A percentile compares a stretch with the other conserved stretches of the same genome.
These are phyloP conservation scores for Tetramorium parvispinum DNA, from an alignment of 1,140 invertebrate genomes.

Conservation along the genomic window DNA sequence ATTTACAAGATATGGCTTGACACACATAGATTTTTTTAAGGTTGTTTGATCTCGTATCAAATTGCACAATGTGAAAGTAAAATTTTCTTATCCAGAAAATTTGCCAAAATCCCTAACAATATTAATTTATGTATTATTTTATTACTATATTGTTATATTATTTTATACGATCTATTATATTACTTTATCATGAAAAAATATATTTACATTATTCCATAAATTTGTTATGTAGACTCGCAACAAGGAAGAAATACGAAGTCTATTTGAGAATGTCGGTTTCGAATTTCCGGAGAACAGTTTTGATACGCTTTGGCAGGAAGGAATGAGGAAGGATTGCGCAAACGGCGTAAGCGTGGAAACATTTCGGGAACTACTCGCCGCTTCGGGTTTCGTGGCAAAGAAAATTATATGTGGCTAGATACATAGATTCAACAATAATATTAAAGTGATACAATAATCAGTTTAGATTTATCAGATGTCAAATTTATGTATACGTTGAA, in stretches of 20 bases:
- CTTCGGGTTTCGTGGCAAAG: neutral
- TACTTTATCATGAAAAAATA: neutral
- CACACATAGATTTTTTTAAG: conserved; percentile 49
- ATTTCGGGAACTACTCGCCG: conserved; percentile 44
- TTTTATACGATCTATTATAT: neutral
- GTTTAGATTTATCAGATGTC: neutral
- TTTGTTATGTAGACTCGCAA: conserved; percentile 24
- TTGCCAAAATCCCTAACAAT: neutral
- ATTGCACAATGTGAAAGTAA: neutral
- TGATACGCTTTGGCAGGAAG: conserved; percentile 58
- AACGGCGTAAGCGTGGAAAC: conserved; percentile 49
- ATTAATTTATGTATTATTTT: neutral
- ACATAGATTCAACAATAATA: neutral
- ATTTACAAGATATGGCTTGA: conserved; percentile 53
- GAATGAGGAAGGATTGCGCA: neutral
- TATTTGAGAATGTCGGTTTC: conserved; percentile 58
- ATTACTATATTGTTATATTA: neutral
- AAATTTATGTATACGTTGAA: neutral
- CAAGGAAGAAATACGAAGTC: conserved; percentile 56
- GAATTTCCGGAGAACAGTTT: conserved; percentile 54
- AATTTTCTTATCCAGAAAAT: neutral
- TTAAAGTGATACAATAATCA: neutral
- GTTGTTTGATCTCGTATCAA: neutral
- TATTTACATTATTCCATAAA: conserved; percentile 13
- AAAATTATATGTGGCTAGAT: conserved; percentile 33